Base-by-base conservation (phyloP, 2,888 invertebrate genomes). In the Clanis bilineata region DNA sequence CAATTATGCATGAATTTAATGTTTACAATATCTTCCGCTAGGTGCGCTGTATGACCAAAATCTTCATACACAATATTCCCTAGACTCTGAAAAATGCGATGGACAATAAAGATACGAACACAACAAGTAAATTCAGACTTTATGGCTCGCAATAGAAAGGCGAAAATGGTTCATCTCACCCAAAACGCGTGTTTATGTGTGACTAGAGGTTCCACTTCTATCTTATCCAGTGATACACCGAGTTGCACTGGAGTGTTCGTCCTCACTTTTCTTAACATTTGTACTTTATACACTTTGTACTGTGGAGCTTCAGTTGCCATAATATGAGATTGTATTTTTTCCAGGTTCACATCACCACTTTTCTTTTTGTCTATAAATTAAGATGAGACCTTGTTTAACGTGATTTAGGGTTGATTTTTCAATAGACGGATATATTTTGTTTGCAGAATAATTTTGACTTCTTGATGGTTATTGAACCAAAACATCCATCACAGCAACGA, bases 151-250 rank as follows among this genome's bases (percentile, higher is more conserved):
- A 32, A 63, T 45, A 28, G 9, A 1, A n/a, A 6, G 10, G 10
- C 15, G 43, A 28, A 39, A 28, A 39, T 9, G 3, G 2, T 12
- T 25, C 15, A 15, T 72, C 79, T 75, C 74, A 93, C 93, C 93
- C 94, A 94, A 78, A 95, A 95, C 62, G 94, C 94, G 59, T 94
- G 91, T 74, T 94, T 94, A 72, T 94, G 93, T 39, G 94, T 93
- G 36, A 95, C 94, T 23, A 96, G 93, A 0, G 97, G 97, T 81
- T 97, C 97, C 58, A 98, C 97, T 90, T 98, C 98, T 62, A 98
- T 95, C 81, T 97, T 96, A 73, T 98, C 98, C 5, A 97, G 95
- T 12, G 97, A 97, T 65, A 98, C 95, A 54, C 97, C 97, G 45
- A 98, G 92, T 74, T 96, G 96, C 3, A 98, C 96, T 71, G 96